A percentile compares a stretch with the other conserved stretches of the same genome.
These are phyloP conservation scores for Coenobita brevimanus DNA, from an alignment of 1,140 invertebrate genomes.

Conservation along the genomic window DNA sequence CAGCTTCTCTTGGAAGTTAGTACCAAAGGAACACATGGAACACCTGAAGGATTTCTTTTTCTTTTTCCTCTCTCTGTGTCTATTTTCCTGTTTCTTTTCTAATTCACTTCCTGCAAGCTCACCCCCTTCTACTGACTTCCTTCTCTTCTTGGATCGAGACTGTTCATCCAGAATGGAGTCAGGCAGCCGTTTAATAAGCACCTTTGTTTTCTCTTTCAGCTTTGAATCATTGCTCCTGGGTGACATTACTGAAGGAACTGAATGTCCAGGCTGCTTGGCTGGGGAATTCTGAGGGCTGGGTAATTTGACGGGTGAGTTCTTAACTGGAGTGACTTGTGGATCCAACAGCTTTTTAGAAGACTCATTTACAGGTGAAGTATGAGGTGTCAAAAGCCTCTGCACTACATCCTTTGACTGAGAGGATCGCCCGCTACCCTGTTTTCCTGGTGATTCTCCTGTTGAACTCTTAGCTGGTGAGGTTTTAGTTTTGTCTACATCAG, in stretches of 20 bases:
- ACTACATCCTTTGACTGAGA: too few species aligned
- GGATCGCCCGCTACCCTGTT: neutral
- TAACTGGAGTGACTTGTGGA: neutral
- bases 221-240: slow-evolving; percentile 16
- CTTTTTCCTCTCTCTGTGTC: slow-evolving; percentile 37
- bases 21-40: slow-evolving; percentile 53
- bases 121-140: neutral
- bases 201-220: slow-evolving; percentile 50
- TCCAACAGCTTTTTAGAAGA: too few species aligned
- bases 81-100: slow-evolving; percentile 1
- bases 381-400: too few species aligned
- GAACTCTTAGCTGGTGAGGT: neutral
- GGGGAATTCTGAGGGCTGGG: slow-evolving; percentile 5
- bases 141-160: slow-evolving; percentile 48
- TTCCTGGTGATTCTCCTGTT: neutral
- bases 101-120: neutral
- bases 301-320: slow-evolving; percentile 7
- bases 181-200: slow-evolving; percentile 59
- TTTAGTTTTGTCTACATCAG: slow-evolving; percentile 7
- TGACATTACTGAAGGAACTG: neutral
- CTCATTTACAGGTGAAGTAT: neutral
- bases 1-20: slow-evolving; percentile 65
- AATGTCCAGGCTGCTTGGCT: neutral
- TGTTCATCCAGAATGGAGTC: slow-evolving; percentile 58
- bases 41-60: slow-evolving; percentile 66